Percentiles rank a stretch among this genome's conserved stretches.
Conservation (phyloP, 1,140 invertebrate genomes). For the Bombus cullumanus region DNA sequence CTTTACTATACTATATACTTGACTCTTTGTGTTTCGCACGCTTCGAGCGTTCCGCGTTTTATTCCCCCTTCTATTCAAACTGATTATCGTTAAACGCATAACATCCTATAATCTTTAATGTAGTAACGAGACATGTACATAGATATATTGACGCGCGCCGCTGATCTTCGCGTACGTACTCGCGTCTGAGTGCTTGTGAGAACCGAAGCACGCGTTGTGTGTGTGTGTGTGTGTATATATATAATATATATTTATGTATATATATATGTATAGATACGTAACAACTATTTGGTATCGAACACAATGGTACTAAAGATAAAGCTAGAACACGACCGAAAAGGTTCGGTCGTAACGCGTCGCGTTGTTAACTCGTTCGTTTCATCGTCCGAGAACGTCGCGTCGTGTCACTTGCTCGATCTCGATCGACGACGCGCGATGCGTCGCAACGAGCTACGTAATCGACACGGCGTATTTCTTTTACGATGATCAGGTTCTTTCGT, state of each 20-base stretch:
- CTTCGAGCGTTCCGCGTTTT: neutral
- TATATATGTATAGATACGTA: slow-evolving; percentile 24
- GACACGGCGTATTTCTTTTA: neutral
- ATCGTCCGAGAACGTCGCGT: neutral
- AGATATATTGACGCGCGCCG: slow-evolving; percentile 25
- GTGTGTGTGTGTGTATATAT: neutral
- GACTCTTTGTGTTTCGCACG: neutral
- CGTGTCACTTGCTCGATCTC: slow-evolving; percentile 8
- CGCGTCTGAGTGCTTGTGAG: neutral
- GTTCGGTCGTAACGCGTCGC: neutral
- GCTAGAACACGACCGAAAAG: neutral
- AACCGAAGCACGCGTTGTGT: neutral
- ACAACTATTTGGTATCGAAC: slow-evolving; percentile 50
- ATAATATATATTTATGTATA: slow-evolving; percentile 12
- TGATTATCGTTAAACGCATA: slow-evolving; percentile 57
- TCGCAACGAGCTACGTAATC: neutral
- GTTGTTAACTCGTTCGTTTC: slow-evolving; percentile 30
- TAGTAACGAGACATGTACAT: slow-evolving; percentile 39
- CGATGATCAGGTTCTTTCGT: neutral
- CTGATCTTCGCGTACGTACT: too few relatives aligned
- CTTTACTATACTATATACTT: neutral
- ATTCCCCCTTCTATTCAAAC: slow-evolving; percentile 1
- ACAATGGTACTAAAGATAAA: slow-evolving; percentile 22
- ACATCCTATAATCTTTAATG: slow-evolving; percentile 56
- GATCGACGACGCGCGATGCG: slow-evolving; percentile 20